These are phyloP conservation scores for Siniperca obscura DNA, from an alignment of 2,797 vertebrate species.

Conservation along the genomic window DNA sequence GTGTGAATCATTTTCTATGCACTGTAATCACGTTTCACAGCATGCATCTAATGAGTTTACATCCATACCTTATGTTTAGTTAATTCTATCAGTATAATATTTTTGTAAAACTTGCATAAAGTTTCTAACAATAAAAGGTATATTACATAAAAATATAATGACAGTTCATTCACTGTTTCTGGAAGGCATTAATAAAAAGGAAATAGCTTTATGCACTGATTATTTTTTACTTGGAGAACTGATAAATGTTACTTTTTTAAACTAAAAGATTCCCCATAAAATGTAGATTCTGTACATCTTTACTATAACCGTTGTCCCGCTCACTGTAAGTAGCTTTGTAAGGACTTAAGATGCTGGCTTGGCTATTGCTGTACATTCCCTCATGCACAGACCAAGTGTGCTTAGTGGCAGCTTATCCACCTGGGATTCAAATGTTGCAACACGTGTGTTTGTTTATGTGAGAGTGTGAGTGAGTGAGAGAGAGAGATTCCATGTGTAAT, in stretches of 20 bases:
- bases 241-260: not conserved
- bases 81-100: not conserved
- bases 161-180: not conserved
- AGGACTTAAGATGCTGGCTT: conserved; percentile 48
- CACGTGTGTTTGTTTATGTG: conserved; percentile 61
- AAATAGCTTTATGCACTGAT: not conserved
- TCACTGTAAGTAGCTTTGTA: conserved; percentile 70
- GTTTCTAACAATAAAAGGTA: not conserved
- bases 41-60: not conserved
- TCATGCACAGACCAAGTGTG: conserved; percentile 50
- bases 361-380: conserved; percentile 39
- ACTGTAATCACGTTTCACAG: not conserved
- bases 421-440: conserved; percentile 61
- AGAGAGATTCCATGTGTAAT: conserved; percentile 12
- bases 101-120: conserved; percentile 4
- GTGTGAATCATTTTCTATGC: not conserved
- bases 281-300: not conserved
- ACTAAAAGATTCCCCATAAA: not conserved
- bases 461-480: conserved; percentile 17
- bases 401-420: conserved; percentile 68
- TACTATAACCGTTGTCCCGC: conserved; percentile 19
- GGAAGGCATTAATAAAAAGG: not conserved
- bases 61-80: not conserved
- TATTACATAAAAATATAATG: not conserved
- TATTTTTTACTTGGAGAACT: not conserved